Evolutionary conservation across 2,888 invertebrate species (phyloP).

Genomic region (Itoplectis maculator): DNA sequence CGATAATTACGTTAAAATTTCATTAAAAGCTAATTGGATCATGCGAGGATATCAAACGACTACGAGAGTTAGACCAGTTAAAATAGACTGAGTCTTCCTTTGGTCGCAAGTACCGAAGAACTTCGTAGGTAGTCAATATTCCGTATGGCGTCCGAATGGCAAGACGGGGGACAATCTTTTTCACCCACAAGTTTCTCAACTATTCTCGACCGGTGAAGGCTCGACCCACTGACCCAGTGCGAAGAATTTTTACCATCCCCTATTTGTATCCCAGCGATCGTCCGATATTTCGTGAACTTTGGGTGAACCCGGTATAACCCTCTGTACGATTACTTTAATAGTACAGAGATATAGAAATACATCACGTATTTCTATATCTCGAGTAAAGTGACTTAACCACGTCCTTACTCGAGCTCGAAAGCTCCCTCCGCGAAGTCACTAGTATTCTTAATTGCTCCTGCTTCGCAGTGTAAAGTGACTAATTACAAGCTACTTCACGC

Average conservation of each 20-base stretch:
- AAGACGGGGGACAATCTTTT: background rate
- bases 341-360: background rate
- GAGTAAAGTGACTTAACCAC: background rate
- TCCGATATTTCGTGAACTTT: no score
- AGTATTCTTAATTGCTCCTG: slow-evolving; percentile 12
- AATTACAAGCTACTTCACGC: slow-evolving; percentile 19
- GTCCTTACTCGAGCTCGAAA: background rate
- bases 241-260: slow-evolving; percentile 16
- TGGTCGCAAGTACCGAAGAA: no score
- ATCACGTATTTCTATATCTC: background rate
- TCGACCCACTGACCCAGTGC: slow-evolving; percentile 18
- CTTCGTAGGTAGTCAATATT: background rate
- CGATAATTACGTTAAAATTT: background rate
- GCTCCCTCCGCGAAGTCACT: background rate
- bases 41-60: no score
- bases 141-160: background rate
- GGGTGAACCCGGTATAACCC: no score
- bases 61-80: no score
- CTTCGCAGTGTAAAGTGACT: slow-evolving; percentile 30
- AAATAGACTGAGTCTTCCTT: no score
- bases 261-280: background rate
- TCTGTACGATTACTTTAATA: no score
- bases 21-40: background rate
- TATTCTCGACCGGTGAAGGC: slow-evolving; percentile 22
- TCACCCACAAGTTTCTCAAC: slow-evolving; percentile 12